Evolutionary conservation across 2,113 vertebrate genomes (phyloP), one percentile per base, ranked within the genome.

Genomic region (Nibea coibor): DNA sequence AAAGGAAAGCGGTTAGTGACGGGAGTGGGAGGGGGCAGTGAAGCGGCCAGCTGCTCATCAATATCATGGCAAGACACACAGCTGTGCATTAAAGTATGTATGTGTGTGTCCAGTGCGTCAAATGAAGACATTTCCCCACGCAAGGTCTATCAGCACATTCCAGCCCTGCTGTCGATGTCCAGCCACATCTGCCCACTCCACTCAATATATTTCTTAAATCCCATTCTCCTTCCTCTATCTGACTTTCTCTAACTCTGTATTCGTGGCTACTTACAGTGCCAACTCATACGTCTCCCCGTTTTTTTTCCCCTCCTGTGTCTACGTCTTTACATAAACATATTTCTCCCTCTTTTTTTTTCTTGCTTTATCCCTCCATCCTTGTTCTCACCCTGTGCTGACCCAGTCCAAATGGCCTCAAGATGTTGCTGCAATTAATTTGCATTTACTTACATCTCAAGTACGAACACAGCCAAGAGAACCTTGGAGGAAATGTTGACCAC

Each of bases 401-500:
- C 80, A 9, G 20, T 66, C 75, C 78, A 88, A 85, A 90, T 88
- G 86, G 84, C 73, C 82, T 88, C 89, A 89, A 92, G 89, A 92
- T 88, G 87, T 88, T 84, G 35, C 87, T 79, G 82, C 72, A 67
- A 42, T 68, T 85, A 57, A 85, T 89, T 89, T 87, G 86, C 78
- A 84, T 91, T 87, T 72, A 54, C 69, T 78, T 80, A 70, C 79
- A 79, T 85, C 76, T 87, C 80, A 69, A 82, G 78, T 48, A 31
- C 31, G 43, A 80, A 63, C 65, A 47, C 17, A 2, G 58, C 69
- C 75, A 84, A 86, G 63, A 80, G 81, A 80, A 72, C 19, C 26
- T 47, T n/a, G n/a, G 61, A 78, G 64, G 61, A 80, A 63, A 68
- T 43, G 48, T 22, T 71, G 59, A 64, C 24, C 78, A 48, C 53